Base-by-base conservation (phyloP, 2,113 vertebrate species). In the Australoheros scitulus region DNA sequence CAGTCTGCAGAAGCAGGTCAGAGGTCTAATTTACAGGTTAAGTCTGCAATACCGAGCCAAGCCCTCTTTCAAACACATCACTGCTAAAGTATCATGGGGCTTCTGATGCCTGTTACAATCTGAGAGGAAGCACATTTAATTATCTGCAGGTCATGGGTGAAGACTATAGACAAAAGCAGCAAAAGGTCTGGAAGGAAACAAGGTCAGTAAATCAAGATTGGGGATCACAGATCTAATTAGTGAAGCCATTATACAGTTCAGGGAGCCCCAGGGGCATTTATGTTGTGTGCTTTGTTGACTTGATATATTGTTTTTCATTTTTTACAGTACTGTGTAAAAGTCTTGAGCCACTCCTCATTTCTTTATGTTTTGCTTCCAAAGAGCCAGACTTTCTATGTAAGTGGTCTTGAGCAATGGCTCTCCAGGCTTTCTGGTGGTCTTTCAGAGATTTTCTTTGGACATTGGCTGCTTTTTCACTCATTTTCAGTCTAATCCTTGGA, bases 191-290 rank as follows among this genome's bases (percentile, higher is more conserved):
- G 43, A 72, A 78, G 41, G 57, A 61, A 68, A 63, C 57, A 63
- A 61, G 43, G 68, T 60, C 43, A 77, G 70, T 9, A 17, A 64
- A 52, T 78, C 18, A 50, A 70, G n/a, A 77, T 63, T 56, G 18
- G 38, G n/a, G 26, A 52, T 81, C 4, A 26, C 78, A 79, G 75
- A 70, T 81, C 26, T 76, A 52, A 82, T 82, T 65, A 64, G 32
- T 59, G 24, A 63, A n/a, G 26, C 41, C 32, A 68, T 72, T 26
- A 24, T 26, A 56, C 14, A 57, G 26, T 26, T 64, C 15, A 36
- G 11, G 5, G 24, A 59, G 9, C 0, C 29, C 11, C 15, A 15
- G 2, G 3, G 7, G 8, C 6, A 29, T 26, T 59, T 11, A 17
- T 77, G 13, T 15, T 68, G 18, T 61, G 26, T 32, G n/a, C 17